These are phyloP conservation scores for Cataglyphis rosenhaueri DNA, from an alignment of 2,888 invertebrate genomes.

Conservation along the genomic window DNA sequence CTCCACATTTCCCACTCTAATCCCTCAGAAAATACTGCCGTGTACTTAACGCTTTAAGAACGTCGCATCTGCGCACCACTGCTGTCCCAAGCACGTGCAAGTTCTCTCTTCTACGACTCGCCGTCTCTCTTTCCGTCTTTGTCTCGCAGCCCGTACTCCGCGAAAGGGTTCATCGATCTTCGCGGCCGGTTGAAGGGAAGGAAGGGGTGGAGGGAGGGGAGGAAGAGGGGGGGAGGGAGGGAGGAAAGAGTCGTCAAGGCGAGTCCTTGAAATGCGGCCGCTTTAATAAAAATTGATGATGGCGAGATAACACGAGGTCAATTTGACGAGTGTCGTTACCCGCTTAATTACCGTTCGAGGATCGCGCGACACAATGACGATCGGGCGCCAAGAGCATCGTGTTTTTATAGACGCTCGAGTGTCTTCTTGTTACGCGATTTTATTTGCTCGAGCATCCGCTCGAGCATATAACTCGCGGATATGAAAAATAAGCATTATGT, in stretches of 20 bases:
- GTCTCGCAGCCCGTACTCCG: conserved; percentile 16
- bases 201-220: not conserved
- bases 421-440: not conserved
- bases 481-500: not conserved
- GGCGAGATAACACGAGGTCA: conserved; percentile 56
- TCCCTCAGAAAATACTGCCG: conserved; percentile 71
- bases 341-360: conserved; percentile 64
- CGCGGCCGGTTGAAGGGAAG: not conserved
- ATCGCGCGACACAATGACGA: conserved; percentile 33
- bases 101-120: conserved; percentile 45
- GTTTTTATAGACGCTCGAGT: conserved; percentile 27
- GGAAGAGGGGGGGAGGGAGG: not conserved
- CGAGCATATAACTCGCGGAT: not conserved
- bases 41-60: conserved; percentile 69
- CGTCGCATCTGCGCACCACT: conserved; percentile 66
- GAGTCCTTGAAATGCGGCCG: conserved; percentile 54
- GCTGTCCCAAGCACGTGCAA: conserved; percentile 67
- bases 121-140: conserved; percentile 9
- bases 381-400: conserved; percentile 7
- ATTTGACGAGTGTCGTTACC: conserved; percentile 70
- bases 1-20: conserved; percentile 68
- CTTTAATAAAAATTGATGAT: conserved; percentile 72
- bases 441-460: conserved; percentile 1
- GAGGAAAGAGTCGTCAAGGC: conserved; percentile 25
- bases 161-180: conserved; percentile 71